A percentile compares a stretch with the other conserved stretches of the same genome.
Evolutionary conservation across 2,797 vertebrate genomes (phyloP).

Genomic region (Chromis chromis): DNA sequence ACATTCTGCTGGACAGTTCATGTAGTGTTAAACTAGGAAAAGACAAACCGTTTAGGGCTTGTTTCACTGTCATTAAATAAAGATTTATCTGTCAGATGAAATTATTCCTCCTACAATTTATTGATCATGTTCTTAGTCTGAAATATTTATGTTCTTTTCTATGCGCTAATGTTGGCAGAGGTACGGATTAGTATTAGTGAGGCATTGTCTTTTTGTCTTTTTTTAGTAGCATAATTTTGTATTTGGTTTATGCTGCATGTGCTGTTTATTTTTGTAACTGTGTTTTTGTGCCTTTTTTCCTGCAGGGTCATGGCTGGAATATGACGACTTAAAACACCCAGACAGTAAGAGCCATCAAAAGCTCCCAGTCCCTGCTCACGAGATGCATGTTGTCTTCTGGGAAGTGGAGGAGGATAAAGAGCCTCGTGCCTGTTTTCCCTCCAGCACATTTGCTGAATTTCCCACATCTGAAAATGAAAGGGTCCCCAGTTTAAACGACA

Average conservation of each 20-base stretch:
- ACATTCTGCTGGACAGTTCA: conserved; percentile 61
- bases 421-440: conserved; percentile 41
- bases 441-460: conserved; percentile 37
- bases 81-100: background rate
- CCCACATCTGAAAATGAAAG: background rate
- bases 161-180: too few species aligned
- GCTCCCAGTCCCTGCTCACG: conserved; percentile 84
- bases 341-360: conserved; percentile 74
- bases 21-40: conserved; percentile 27
- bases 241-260: background rate
- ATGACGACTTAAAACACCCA: conserved; percentile 90
- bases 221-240: too few species aligned
- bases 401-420: conserved; percentile 71
- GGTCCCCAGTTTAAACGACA: background rate
- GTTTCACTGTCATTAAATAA: conserved; percentile 4
- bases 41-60: background rate
- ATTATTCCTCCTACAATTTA: background rate
- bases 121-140: background rate
- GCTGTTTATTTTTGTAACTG: conserved; percentile 1
- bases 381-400: conserved; percentile 93
- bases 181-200: background rate
- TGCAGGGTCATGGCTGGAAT: conserved; percentile 92
- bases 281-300: background rate
- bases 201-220: background rate
- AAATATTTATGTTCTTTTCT: background rate